Conservation (phyloP, 2,888 invertebrate species). For the Zygogramma bicolorata region DNA sequence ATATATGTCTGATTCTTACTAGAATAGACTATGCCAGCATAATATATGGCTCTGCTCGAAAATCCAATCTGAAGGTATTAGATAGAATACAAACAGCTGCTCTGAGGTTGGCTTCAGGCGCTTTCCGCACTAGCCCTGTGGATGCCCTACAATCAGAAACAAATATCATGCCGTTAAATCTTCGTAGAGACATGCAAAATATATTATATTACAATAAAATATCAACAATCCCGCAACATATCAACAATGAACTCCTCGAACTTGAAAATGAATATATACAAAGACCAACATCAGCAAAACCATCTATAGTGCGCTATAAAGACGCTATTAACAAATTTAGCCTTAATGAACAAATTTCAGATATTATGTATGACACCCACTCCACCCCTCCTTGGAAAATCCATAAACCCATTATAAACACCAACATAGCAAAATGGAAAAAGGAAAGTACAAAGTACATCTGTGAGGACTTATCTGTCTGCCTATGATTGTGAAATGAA, state of each 20-base stretch:
- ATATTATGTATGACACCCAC: not conserved
- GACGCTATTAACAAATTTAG: not conserved
- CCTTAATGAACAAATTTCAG: not conserved
- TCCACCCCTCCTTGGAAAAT: not conserved
- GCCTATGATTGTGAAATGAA: not conserved
- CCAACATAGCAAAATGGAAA: not conserved
- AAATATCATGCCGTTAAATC: not conserved
- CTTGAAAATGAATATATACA: no score
- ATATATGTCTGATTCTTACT: not conserved
- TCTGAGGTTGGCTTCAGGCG: slow-evolving; percentile 8
- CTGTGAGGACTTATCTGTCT: not conserved
- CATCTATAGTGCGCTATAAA: not conserved
- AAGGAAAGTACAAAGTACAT: not conserved
- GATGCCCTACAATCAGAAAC: not conserved
- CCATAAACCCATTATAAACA: not conserved
- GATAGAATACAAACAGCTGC: not conserved
- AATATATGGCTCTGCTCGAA: not conserved
- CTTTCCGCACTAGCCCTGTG: not conserved
- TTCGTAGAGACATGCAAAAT: not conserved
- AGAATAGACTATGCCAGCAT: slow-evolving; percentile 20
- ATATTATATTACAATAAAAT: not conserved
- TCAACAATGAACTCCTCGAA: no score
- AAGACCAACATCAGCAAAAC: no score
- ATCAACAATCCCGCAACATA: not conserved
- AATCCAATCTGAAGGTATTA: not conserved